Conservation (phyloP, 53 echinoderm and acorn worm genomes). For the Astropecten irregularis region DNA sequence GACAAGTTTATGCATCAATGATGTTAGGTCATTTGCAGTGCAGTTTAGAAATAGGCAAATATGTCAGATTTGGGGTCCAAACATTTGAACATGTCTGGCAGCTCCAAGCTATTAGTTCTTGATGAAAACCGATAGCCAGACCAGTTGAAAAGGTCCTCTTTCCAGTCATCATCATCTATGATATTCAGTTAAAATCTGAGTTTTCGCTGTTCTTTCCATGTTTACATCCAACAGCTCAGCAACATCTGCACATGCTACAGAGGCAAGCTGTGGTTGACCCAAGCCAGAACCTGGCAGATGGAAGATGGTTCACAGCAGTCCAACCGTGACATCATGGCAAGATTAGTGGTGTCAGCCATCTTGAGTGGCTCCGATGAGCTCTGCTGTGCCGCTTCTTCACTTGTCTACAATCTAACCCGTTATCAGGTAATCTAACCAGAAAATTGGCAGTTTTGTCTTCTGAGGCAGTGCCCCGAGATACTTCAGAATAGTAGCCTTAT, state of each 20-base stretch:
- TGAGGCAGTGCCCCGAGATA: background rate
- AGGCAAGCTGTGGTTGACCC: constrained; percentile 83
- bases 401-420: constrained; percentile 78
- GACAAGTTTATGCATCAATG: too few relatives aligned
- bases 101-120: too few relatives aligned
- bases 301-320: constrained; percentile 57
- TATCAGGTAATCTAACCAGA: constrained; percentile 64
- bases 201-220: too few relatives aligned
- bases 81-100: too few relatives aligned
- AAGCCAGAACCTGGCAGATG: constrained; percentile 69
- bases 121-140: too few relatives aligned
- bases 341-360: constrained; percentile 58
- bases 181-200: too few relatives aligned
- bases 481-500: too few relatives aligned
- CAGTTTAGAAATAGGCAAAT: too few relatives aligned
- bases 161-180: too few relatives aligned
- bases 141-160: too few relatives aligned
- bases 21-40: too few relatives aligned
- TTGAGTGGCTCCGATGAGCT: constrained; percentile 75
- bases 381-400: constrained; percentile 64
- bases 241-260: constrained; percentile 81
- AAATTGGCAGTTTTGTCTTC: background rate
- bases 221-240: constrained; percentile 64
- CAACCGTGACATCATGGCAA: constrained; percentile 67
- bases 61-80: too few relatives aligned